phyloP scores from a whole-genome alignment of 2,113 vertebrate genomes.

The Sarotherodon lohbergeri region DNA sequence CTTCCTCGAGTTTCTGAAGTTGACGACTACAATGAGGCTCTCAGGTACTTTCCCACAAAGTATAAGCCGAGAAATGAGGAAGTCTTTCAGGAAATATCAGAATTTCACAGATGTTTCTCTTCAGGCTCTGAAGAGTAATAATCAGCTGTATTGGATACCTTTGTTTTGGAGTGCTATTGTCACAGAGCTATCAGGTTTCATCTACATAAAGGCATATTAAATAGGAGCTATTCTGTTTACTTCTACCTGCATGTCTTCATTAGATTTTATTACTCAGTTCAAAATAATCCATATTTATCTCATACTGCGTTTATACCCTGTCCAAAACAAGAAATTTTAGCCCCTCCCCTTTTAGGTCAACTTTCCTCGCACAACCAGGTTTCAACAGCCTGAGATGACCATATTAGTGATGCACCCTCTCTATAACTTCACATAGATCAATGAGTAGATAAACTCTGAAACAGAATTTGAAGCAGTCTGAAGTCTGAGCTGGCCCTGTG shows the following conservation, averaged over 20 bases:
- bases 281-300: not conserved
- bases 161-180: not conserved
- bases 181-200: not conserved
- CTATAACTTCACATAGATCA: not conserved
- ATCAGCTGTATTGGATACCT: not conserved
- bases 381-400: not conserved
- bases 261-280: not conserved
- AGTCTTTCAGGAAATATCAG: not conserved
- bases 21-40: not conserved
- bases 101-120: not conserved
- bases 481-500: not conserved
- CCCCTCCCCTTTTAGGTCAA: not conserved
- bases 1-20: not conserved
- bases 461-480: not conserved
- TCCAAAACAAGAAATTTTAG: not conserved
- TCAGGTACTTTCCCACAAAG: not conserved
- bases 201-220: not conserved
- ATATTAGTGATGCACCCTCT: not conserved
- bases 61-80: accelerated
- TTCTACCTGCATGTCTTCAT: not conserved
- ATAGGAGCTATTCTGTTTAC: not conserved
- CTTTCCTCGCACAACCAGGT: not conserved
- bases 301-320: not conserved
- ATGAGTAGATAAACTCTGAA: not conserved
- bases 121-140: not conserved